Evolutionary conservation across 2,113 vertebrate species (phyloP).

Genomic region (Ursus arctos): DNA sequence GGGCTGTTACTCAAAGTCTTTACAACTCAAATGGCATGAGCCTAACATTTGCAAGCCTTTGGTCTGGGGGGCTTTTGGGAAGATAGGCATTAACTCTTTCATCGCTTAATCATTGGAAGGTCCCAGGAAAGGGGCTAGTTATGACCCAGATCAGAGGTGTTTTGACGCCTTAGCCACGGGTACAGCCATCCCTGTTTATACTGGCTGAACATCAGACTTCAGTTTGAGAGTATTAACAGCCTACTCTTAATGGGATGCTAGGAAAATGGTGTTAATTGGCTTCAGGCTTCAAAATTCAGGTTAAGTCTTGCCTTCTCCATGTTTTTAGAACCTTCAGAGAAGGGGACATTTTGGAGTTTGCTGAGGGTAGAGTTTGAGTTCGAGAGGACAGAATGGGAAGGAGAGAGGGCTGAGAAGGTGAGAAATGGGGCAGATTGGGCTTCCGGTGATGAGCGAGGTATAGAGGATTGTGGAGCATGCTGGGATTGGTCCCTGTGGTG

Average conservation of each 20-base stretch:
- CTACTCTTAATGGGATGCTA: neutral
- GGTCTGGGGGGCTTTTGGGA: neutral
- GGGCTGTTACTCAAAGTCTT: slow-evolving; percentile 7
- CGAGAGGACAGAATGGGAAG: neutral
- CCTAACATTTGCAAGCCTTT: neutral
- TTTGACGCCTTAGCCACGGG: slow-evolving; percentile 3
- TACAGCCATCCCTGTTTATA: neutral
- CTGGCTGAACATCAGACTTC: neutral
- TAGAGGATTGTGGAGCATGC: neutral
- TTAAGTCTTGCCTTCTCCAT: slow-evolving; percentile 26
- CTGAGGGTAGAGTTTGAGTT: neutral
- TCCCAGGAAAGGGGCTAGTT: neutral
- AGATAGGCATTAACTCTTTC: neutral
- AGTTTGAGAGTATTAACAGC: neutral
- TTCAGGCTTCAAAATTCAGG: slow-evolving; percentile 15
- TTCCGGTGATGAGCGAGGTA: neutral
- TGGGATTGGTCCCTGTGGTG: neutral
- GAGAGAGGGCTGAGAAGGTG: neutral
- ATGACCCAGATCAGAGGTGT: neutral
- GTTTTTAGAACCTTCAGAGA: slow-evolving; percentile 14
- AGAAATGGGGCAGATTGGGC: neutral
- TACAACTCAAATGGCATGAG: neutral
- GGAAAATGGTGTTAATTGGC: neutral
- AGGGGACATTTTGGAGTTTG: neutral
- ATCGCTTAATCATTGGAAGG: neutral